phyloP scores from a whole-genome alignment of 1,140 invertebrate species.

The Penaeus japonicus region DNA sequence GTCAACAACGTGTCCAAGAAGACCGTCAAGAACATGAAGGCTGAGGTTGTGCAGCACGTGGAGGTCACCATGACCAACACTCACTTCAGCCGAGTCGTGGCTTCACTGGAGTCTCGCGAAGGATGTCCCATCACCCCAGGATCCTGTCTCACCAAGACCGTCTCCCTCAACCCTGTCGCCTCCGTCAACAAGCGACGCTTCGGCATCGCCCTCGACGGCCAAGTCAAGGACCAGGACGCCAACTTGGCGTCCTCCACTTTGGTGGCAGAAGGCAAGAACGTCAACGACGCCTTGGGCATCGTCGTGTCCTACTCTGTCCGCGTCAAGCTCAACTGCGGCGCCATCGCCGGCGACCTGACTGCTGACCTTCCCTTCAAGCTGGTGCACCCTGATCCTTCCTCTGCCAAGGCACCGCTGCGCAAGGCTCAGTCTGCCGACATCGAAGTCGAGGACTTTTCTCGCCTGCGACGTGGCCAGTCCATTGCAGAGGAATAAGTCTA shows the following conservation, averaged over 20 bases:
- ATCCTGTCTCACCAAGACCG: slow-evolving; percentile 85
- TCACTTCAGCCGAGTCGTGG: slow-evolving; percentile 87
- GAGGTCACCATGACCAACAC: slow-evolving; percentile 92
- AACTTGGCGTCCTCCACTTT: slow-evolving; percentile 90
- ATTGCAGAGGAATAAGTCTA: slow-evolving; percentile 41
- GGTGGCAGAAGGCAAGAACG: slow-evolving; percentile 80
- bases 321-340: slow-evolving; percentile 88
- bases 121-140: slow-evolving; percentile 90
- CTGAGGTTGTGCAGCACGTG: slow-evolving; percentile 86
- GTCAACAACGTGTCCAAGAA: slow-evolving; percentile 89
- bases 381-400: slow-evolving; percentile 71
- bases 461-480: slow-evolving; percentile 70
- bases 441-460: slow-evolving; percentile 84
- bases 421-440: slow-evolving; percentile 80
- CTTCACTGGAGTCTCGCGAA: slow-evolving; percentile 85
- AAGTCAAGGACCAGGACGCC: slow-evolving; percentile 88
- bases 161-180: slow-evolving; percentile 84
- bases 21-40: slow-evolving; percentile 83
- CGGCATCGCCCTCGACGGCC: slow-evolving; percentile 85
- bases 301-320: slow-evolving; percentile 88
- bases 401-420: slow-evolving; percentile 66
- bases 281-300: slow-evolving; percentile 86
- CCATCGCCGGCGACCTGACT: slow-evolving; percentile 84
- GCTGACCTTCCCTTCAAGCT: slow-evolving; percentile 92
- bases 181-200: slow-evolving; percentile 81